phyloP scores from a whole-genome alignment of 2,888 invertebrate species.

The Rhodophaea formosa region DNA sequence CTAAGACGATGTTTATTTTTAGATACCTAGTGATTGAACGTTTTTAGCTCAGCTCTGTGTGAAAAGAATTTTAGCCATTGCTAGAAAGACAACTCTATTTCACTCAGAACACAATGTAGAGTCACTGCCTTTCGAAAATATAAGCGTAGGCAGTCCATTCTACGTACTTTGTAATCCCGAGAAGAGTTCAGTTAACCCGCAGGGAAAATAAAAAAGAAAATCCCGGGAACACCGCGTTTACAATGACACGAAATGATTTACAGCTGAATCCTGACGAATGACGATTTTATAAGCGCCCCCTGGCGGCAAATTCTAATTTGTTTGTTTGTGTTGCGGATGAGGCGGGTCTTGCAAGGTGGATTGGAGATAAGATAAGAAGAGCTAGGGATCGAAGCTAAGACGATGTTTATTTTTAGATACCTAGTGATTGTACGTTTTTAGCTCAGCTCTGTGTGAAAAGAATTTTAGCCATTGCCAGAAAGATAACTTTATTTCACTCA shows the following conservation, averaged over 20 bases:
- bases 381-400: no score
- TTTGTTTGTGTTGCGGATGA: constrained; percentile 20
- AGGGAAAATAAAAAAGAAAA: constrained; percentile 24
- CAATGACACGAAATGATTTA: constrained; percentile 33
- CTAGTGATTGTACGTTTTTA: no score
- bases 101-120: not conserved
- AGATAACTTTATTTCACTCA: not conserved
- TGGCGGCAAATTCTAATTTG: constrained; percentile 26
- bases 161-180: not conserved
- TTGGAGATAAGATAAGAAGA: not conserved
- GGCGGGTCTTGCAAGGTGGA: constrained; percentile 3
- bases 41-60: no score
- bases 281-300: constrained; percentile 29
- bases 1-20: no score
- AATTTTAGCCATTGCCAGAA: no score
- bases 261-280: constrained; percentile 29
- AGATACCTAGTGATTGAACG: no score
- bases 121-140: not conserved
- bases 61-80: no score
- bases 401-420: no score
- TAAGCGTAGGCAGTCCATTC: not conserved
- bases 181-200: constrained; percentile 29
- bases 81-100: no score
- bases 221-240: constrained; percentile 26
- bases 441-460: no score